phyloP scores from a whole-genome alignment of 2,113 vertebrate genomes.

The Brachyhypopomus occidentalis region DNA sequence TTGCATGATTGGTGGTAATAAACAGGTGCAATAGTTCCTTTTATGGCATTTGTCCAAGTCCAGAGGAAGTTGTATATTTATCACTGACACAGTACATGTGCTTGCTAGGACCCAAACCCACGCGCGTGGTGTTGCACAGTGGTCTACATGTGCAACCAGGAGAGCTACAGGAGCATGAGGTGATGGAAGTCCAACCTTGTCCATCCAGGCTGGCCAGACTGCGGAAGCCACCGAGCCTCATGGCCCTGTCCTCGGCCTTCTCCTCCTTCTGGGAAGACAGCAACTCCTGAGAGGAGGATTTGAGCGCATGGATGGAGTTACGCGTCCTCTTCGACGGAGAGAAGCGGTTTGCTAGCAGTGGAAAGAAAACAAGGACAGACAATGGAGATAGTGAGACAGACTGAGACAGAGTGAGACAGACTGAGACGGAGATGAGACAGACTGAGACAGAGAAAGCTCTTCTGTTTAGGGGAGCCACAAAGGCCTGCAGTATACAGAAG shows the following conservation, averaged over 20 bases:
- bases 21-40: no score
- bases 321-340: conserved; percentile 92
- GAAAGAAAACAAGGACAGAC: not conserved
- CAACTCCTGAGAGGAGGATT: conserved; percentile 91
- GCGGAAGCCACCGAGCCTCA: conserved; percentile 82
- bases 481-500: not conserved
- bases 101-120: no score
- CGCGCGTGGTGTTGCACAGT: no score
- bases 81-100: no score
- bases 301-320: conserved; percentile 89
- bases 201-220: conserved; percentile 93
- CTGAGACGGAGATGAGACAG: not conserved
- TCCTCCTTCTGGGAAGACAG: conserved; percentile 81
- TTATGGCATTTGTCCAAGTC: no score
- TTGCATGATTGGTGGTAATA: not conserved
- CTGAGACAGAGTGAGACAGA: not conserved
- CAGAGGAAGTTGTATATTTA: no score
- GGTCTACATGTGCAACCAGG: no score
- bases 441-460: not conserved
- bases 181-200: conserved; percentile 77
- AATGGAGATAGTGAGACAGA: not conserved
- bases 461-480: not conserved
- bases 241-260: conserved; percentile 78
- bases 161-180: no score
- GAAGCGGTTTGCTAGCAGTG: conserved; percentile 81